phyloP scores from a whole-genome alignment of 1,140 invertebrate species.

The Micrasema minimum region DNA sequence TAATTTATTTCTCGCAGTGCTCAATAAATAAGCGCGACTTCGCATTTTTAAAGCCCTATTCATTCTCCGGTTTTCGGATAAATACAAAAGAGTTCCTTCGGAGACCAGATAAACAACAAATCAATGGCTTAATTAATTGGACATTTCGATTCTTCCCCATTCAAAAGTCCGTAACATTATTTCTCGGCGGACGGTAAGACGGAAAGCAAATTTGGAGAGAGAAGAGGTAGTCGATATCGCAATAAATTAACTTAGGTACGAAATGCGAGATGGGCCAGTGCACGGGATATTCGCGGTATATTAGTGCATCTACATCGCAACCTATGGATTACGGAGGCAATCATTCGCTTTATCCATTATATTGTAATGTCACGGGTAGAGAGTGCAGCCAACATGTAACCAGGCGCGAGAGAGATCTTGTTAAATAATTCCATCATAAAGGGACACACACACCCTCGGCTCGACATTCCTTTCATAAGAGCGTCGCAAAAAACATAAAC shows the following conservation, averaged over 20 bases:
- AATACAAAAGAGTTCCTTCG: slow-evolving; percentile 39
- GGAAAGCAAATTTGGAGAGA: slow-evolving; percentile 39
- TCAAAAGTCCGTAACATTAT: slow-evolving; percentile 52
- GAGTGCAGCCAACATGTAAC: too few species aligned
- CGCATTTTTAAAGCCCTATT: slow-evolving; percentile 24
- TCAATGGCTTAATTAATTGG: slow-evolving; percentile 55
- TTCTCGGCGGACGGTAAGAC: slow-evolving; percentile 18
- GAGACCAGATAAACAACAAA: slow-evolving; percentile 51
- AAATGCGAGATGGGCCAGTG: slow-evolving; percentile 37
- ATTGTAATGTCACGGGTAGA: not conserved
- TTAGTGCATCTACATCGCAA: not conserved
- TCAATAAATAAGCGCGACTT: slow-evolving; percentile 37
- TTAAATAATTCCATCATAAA: slow-evolving; percentile 28
- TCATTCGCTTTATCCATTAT: not conserved
- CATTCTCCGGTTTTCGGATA: slow-evolving; percentile 36
- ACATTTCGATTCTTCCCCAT: slow-evolving; percentile 53
- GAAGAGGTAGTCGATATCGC: slow-evolving; percentile 44
- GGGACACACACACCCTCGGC: slow-evolving; percentile 11
- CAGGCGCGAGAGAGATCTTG: slow-evolving; percentile 10
- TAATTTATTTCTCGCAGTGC: slow-evolving; percentile 44
- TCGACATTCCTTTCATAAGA: slow-evolving; percentile 40
- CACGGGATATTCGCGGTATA: slow-evolving; percentile 22
- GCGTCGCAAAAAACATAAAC: slow-evolving; percentile 50
- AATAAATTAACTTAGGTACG: slow-evolving; percentile 53
- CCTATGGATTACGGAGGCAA: not conserved